Evolutionary conservation across 2,888 invertebrate species (phyloP).

Genomic region (Adelognathus sp.): DNA sequence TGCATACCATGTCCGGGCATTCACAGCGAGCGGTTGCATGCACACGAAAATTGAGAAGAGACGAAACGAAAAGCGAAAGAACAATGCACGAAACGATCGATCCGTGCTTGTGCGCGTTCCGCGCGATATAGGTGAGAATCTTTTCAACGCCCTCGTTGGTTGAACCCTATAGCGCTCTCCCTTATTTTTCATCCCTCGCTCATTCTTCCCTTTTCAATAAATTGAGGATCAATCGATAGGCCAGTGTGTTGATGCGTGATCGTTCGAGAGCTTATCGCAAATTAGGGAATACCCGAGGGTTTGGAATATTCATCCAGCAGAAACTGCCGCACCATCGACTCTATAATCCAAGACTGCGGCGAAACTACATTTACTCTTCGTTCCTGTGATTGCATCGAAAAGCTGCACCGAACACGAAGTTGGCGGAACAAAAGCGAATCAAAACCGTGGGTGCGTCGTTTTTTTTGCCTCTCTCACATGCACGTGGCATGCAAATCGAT

Average conservation of each 20-base stretch:
- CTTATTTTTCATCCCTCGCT: too few species aligned
- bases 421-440: neutral
- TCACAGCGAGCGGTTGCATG: too few species aligned
- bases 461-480: neutral
- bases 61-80: neutral
- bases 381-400: neutral
- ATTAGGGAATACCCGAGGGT: neutral
- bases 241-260: neutral
- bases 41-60: neutral
- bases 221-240: slow-evolving; percentile 33
- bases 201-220: slow-evolving; percentile 1
- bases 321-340: neutral
- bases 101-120: neutral
- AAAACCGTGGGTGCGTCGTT: neutral
- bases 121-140: neutral
- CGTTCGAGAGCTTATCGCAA: neutral
- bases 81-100: neutral
- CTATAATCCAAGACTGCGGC: neutral
- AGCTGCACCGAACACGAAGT: neutral
- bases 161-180: neutral
- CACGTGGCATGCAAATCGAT: neutral
- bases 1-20: neutral
- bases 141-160: neutral
- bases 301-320: slow-evolving; percentile 2
- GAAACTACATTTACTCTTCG: neutral